Base-by-base conservation (phyloP, 2,797 vertebrate genomes). In the Danionella dracula region DNA sequence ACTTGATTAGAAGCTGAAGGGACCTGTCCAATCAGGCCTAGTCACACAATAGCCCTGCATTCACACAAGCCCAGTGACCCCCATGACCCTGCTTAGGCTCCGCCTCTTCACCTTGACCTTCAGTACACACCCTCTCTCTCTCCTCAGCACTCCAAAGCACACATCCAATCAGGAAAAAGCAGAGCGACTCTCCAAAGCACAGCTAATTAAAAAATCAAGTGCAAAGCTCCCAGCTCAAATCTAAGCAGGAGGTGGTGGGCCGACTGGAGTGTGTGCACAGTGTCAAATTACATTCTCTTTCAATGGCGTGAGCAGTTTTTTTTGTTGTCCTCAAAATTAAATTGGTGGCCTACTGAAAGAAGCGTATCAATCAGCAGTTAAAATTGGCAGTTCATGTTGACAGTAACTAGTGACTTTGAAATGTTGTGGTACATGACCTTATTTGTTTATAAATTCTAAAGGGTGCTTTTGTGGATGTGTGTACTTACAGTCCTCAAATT, bases 401-500 rank as follows among this genome's bases (percentile, higher is more conserved):
- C 17, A 16, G 35, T 29, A 38, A 57, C 19, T 29, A 31, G 15
- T 0, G 2, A 31, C 15, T 41, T 44, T 10, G 38, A 44, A 44
- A 44, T 57, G 38, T 12, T 19, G 16, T 15, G 15, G 9, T 15
- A 16, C 54, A 9, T 9, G 16, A 9, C 4, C 11, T 41, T 56
- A 17, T 55, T 55, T 9, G 12, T 34, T 5, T 59, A 7, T 0
- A n/a, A 17, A 38, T 38, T 38, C 9, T n/a, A n/a, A n/a, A 48
- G 2, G 29, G 4, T 6, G 5, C 12, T 12, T 48, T 37, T 40
- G 15, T 53, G 37, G n/a, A 45, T 38, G 35, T 40, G 6, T 17
- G 44, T 72, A 81, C 83, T 92, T 74, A 90, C 82, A 81, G 40
- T 88, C 81, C 64, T 88, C 80, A 57, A 90, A 88, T 70, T 73